These are phyloP conservation scores for Cochlearius cochlearius DNA, from an alignment of 2,113 vertebrate genomes.

Conservation along the genomic window DNA sequence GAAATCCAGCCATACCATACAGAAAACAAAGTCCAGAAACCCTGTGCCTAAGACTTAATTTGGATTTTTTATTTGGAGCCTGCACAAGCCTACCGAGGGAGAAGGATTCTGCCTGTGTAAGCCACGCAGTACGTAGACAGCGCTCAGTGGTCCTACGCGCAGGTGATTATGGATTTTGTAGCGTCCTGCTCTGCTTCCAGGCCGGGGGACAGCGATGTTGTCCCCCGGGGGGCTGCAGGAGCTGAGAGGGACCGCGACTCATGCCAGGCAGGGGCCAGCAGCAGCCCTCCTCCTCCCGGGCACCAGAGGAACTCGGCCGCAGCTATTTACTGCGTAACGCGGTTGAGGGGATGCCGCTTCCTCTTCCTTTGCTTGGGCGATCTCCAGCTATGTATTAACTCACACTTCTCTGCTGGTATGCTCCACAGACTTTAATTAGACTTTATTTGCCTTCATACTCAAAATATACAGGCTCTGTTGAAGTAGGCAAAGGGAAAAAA, in stretches of 20 bases:
- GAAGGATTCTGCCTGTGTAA: not conserved
- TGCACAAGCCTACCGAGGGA: not conserved
- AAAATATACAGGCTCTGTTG: not conserved
- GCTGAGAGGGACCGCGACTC: not conserved
- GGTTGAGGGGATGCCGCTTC: not conserved
- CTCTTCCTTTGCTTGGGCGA: not conserved
- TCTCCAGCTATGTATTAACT: not conserved
- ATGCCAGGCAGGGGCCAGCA: not conserved
- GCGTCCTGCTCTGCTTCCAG: not conserved
- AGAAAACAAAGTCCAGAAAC: not conserved
- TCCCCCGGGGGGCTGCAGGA: not conserved
- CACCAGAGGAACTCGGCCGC: not conserved
- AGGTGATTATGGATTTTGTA: not conserved
- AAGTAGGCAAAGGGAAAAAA: not conserved
- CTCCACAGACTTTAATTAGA: not conserved
- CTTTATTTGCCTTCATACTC: not conserved
- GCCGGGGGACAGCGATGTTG: accelerated
- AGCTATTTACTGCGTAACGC: not conserved
- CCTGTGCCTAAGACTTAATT: not conserved
- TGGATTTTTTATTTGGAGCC: not conserved
- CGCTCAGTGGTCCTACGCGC: not conserved
- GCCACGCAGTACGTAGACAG: not conserved
- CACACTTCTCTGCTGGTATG: not conserved
- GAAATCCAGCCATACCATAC: not conserved
- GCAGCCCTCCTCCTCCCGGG: not conserved